phyloP scores from a whole-genome alignment of 1,140 invertebrate species.

The Drosophila bocqueti region DNA sequence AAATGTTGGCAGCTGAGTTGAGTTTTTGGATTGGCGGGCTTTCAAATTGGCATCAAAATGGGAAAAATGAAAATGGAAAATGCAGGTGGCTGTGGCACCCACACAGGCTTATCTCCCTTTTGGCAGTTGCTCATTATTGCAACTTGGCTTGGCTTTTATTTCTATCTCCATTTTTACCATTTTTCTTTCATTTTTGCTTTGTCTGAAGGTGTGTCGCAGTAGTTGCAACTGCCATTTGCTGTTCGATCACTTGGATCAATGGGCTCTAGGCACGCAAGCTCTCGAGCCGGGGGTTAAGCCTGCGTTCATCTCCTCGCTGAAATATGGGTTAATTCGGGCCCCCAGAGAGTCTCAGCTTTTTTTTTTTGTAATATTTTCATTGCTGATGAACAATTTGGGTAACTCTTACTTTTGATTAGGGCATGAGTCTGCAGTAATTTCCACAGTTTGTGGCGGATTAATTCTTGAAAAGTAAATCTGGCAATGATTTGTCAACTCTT shows the following conservation, averaged over 20 bases:
- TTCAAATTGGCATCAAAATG: constrained; percentile 56
- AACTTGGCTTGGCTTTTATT: constrained; percentile 28
- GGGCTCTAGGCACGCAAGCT: constrained; percentile 47
- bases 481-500: constrained; percentile 74
- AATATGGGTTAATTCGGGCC: constrained; percentile 75
- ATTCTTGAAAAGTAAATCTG: constrained; percentile 83
- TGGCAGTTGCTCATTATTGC: constrained; percentile 71
- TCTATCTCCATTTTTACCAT: constrained; percentile 4
- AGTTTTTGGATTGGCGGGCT: constrained; percentile 73
- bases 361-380: constrained; percentile 67
- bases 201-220: constrained; percentile 64
- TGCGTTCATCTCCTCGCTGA: constrained; percentile 25
- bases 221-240: constrained; percentile 69
- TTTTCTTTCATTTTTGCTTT: constrained; percentile 6
- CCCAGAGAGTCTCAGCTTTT: constrained; percentile 40
- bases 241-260: constrained; percentile 75
- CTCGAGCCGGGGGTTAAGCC: constrained; percentile 22
- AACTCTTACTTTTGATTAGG: constrained; percentile 83
- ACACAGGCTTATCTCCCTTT: constrained; percentile 62
- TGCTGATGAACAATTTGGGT: constrained; percentile 78
- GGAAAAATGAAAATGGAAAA: constrained; percentile 36
- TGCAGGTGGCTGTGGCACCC: constrained; percentile 77
- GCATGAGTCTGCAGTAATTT: constrained; percentile 67
- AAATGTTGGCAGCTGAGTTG: constrained; percentile 31
- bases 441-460: constrained; percentile 57